Evolutionary conservation across 2,113 vertebrate species (phyloP), one percentile per base, ranked within the genome.

Genomic region (Ceuthmochares aereus): DNA sequence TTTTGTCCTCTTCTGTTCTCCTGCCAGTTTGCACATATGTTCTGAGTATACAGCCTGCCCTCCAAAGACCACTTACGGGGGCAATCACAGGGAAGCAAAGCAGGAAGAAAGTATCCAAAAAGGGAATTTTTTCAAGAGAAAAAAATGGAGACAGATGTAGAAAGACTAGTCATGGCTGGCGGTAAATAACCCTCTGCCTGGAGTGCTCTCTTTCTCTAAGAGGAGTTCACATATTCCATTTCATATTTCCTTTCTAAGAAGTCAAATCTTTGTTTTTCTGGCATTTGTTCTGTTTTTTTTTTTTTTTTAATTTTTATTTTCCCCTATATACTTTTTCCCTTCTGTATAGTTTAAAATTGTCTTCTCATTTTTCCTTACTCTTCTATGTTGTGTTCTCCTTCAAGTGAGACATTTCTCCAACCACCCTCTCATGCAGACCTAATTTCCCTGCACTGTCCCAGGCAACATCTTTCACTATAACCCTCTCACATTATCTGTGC

Each of bases 1-100:
- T 93, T 97, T 89, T 96, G 96, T 96, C 95, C 92, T 96, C 93
- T 91, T 94, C 96, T 96, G 96, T 94, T 96, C 95, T 93, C 86
- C 80, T 88, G 96, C 92, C 96, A 97, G 93, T 96, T 94, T 95
- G 95, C 96, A 96, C 92, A 94, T 96, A 96, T 96, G 92, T 90
- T 95, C 93, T 68, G 93, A 95, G 95, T 78, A 96, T 89, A 90
- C 90, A 94, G 95, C 83, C 88, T 93, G 96, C 93, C 96, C 96
- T 96, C 95, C 90, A 79, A 95, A 96, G 96, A 96, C 96, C 96
- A 96, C 92, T 96, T 96, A 96, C 73, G 81, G 92, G 90, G 96
- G 96, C 95, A 97, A 95, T 95, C 95, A 89, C 88, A 82, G 94
- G 95, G 95, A 97, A 97, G 92, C 83, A 93, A 95, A 93, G 95